Base-by-base conservation (phyloP, 1,140 invertebrate genomes). In the Trypoxylus dichotomus region DNA sequence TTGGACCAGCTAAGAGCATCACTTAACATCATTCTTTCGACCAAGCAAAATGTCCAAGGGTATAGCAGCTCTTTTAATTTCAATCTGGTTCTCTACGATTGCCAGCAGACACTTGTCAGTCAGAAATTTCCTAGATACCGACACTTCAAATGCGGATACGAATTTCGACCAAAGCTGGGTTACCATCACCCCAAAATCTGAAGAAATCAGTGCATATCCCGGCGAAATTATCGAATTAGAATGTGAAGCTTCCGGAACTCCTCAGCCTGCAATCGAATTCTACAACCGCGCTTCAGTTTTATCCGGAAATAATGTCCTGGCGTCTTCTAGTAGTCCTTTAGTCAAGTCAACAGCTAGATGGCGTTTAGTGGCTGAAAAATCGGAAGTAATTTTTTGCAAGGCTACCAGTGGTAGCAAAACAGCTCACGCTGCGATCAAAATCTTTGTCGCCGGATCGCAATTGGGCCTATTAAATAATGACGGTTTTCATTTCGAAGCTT, bases 171-270 rank as follows among this genome's bases (percentile, higher is more conserved):
- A 68, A 25, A 15, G 5, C 24, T 68, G 60, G 60, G 60, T 68
- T 2, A 68, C 19, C 13, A 29, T 68, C 1, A 29, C 10, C 11
- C 3, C 60, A 25, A 68, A 68, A 15, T 27, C 60, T 1, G 8
- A 13, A 3, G 27, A 27, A 13, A 68, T 68, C 60, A 15, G 27
- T 11, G 60, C 60, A 11, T 68, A 24, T 15, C 60, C 21, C 11
- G 60, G 25, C 10, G 60, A 68, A 13, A 68, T 24, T 0, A 15
- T 68, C 21, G 60, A 68, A 11, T 13, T 68, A 10, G 60, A 68
- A 68, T 68, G 60, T n/a, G 60, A 68, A 68, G 60, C 60, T 1
- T 68, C 60, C 11, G 60, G 60, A 68, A 27, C 21, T 10, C 60
- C 60, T 0, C 60, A 68, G 27, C 60, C 60, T 2, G 3, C 15